Evolutionary conservation across 2,797 vertebrate species (phyloP).

Genomic region (Amazona ochrocephala): DNA sequence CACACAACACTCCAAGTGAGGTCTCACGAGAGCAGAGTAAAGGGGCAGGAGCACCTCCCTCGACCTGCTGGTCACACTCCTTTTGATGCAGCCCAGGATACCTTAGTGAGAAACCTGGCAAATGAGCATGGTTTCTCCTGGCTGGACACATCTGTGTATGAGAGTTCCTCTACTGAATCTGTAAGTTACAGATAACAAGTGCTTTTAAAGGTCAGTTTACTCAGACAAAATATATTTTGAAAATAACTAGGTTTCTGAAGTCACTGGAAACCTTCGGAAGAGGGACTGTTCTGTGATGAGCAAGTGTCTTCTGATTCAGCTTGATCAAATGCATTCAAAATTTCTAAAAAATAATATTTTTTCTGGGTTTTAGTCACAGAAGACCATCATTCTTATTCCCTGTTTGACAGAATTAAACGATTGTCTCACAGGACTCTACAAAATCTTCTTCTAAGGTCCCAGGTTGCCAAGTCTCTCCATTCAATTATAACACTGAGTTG

Average conservation of each 20-base stretch:
- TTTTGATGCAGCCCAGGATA: too few relatives aligned
- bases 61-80: too few relatives aligned
- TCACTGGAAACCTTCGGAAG: not conserved
- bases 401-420: not conserved
- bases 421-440: not conserved
- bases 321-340: not conserved
- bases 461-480: not conserved
- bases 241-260: not conserved
- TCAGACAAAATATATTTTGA: not conserved
- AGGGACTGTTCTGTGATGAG: not conserved
- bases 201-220: not conserved
- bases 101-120: not conserved
- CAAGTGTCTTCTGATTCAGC: not conserved
- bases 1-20: too few relatives aligned
- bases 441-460: conserved; percentile 37
- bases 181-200: not conserved
- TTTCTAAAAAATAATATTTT: not conserved
- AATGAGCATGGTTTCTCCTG: not conserved
- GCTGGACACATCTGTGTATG: not conserved
- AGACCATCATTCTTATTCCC: not conserved
- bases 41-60: too few relatives aligned
- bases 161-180: not conserved
- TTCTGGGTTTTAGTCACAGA: not conserved
- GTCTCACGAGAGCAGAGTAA: too few relatives aligned
- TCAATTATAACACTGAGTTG: not conserved